These are phyloP conservation scores for Rana temporaria DNA, from an alignment of 2,113 vertebrate species.

Conservation along the genomic window DNA sequence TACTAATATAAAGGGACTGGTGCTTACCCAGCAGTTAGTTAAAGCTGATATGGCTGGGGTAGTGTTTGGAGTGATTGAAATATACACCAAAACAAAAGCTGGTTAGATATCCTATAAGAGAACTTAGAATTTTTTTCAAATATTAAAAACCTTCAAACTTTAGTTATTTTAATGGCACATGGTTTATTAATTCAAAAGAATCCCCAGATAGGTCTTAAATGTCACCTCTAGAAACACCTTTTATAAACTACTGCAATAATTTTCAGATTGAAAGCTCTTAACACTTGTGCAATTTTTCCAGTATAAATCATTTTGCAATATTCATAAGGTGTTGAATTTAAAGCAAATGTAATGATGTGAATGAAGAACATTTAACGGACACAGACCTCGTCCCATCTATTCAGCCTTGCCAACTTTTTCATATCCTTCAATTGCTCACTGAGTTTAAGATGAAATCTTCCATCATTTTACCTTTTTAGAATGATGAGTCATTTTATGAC, in stretches of 20 bases:
- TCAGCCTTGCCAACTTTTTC: slow-evolving; percentile 17
- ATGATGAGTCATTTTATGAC: slow-evolving; percentile 51
- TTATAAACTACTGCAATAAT: slow-evolving; percentile 34
- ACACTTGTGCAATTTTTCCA: slow-evolving; percentile 33
- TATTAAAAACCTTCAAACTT: slow-evolving; percentile 21
- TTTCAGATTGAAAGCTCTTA: slow-evolving; percentile 21
- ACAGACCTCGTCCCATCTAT: slow-evolving; percentile 30
- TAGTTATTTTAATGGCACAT: slow-evolving; percentile 28
- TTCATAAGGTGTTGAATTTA: slow-evolving; percentile 51
- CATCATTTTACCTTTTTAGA: slow-evolving; percentile 49
- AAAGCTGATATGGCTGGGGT: too few relatives aligned
- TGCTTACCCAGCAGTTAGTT: too few relatives aligned
- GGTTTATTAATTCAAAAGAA: background rate
- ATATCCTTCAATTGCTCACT: slow-evolving; percentile 42
- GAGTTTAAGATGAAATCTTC: slow-evolving; percentile 39
- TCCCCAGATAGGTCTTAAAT: background rate
- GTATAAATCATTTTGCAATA: slow-evolving; percentile 52
- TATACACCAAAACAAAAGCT: too few relatives aligned
- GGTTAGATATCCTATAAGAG: too few relatives aligned
- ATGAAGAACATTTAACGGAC: slow-evolving; percentile 47
- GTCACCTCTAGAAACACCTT: background rate
- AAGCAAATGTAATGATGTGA: slow-evolving; percentile 50
- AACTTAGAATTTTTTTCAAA: slow-evolving; percentile 24
- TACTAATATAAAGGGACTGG: too few relatives aligned
- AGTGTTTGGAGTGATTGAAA: too few relatives aligned